These are phyloP conservation scores for Drosophila repleta DNA, from an alignment of 1,140 invertebrate genomes.

Conservation along the genomic window DNA sequence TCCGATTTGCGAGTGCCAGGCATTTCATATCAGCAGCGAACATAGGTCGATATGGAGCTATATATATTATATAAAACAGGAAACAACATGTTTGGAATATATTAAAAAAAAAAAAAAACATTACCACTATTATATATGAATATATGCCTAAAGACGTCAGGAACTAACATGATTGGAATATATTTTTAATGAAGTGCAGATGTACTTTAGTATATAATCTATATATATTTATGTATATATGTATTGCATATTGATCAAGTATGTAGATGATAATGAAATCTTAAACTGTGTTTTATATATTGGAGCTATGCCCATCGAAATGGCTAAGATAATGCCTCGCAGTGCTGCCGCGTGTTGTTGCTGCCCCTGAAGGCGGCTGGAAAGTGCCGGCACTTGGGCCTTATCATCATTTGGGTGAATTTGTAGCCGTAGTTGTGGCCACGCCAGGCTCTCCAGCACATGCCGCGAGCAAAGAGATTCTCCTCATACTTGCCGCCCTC, in stretches of 20 bases:
- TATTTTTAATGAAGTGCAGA: too few relatives aligned
- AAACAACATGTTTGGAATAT: neutral
- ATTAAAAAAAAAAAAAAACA: too few relatives aligned
- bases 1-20: too few relatives aligned
- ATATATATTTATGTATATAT: neutral
- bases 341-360: conserved; percentile 13
- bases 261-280: too few relatives aligned
- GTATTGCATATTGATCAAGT: too few relatives aligned
- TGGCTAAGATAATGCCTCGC: conserved; percentile 19
- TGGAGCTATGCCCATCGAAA: conserved; percentile 12
- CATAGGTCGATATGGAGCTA: conserved; percentile 26
- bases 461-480: conserved; percentile 58
- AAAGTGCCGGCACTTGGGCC: conserved; percentile 60
- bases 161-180: neutral
- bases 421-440: conserved; percentile 68
- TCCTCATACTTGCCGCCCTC: conserved; percentile 62
- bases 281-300: neutral
- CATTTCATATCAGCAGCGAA: conserved; percentile 42
- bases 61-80: neutral
- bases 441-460: conserved; percentile 72
- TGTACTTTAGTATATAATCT: too few relatives aligned
- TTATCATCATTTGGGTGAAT: conserved; percentile 67
- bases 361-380: conserved; percentile 14
- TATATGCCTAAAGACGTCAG: neutral
- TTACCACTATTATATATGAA: neutral